Conservation (phyloP, 1,140 invertebrate species). For the Alviniconcha marisindica region DNA sequence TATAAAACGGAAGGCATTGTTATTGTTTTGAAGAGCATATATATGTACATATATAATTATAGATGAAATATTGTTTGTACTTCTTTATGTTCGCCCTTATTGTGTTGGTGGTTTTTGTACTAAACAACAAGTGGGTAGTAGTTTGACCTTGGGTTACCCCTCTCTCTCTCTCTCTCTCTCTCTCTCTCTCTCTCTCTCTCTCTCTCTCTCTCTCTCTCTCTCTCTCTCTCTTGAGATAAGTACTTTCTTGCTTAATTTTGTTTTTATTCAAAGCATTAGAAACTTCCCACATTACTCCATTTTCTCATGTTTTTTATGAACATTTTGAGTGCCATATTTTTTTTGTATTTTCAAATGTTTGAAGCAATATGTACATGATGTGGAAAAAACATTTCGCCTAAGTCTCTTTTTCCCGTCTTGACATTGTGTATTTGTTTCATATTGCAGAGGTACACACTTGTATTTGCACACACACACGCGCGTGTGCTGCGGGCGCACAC, state of each 20-base stretch:
- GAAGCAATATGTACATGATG: background rate
- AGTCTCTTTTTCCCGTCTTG: no score
- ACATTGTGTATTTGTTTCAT: no score
- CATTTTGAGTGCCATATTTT: slow-evolving; percentile 1
- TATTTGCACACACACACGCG: slow-evolving; percentile 16
- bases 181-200: background rate
- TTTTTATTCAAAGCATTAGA: background rate
- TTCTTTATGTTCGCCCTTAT: background rate
- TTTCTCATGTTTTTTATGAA: background rate
- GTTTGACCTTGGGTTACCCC: background rate
- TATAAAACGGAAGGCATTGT: no score
- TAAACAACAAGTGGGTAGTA: no score
- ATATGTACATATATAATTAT: no score
- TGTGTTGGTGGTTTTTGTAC: no score
- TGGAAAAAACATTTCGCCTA: no score
- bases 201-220: background rate
- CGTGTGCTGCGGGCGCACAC: no score
- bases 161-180: background rate
- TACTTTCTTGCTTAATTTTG: background rate
- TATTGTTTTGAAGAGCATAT: no score
- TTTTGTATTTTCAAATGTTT: slow-evolving; percentile 11
- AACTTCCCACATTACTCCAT: background rate
- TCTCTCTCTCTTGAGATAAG: background rate
- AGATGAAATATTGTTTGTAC: background rate
- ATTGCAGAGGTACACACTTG: no score